Conservation (phyloP, 1,140 invertebrate genomes). For the Ectropis grisescens region DNA sequence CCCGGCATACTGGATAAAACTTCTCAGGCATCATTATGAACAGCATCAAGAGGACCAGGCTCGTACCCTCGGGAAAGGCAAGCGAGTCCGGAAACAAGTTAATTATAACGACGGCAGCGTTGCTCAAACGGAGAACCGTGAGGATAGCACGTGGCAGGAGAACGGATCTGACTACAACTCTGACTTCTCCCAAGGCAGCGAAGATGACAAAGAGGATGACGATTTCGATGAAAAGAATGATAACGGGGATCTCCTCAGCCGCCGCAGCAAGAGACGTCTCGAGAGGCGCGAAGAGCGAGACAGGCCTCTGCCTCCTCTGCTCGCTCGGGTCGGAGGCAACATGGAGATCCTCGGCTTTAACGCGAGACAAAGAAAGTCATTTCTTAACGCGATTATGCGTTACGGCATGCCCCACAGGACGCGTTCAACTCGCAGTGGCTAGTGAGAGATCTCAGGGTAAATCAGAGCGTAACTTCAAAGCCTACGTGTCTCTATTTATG, state of each 20-base stretch:
- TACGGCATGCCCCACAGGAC: constrained; percentile 99
- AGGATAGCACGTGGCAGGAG: constrained; percentile 96
- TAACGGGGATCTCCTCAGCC: constrained; percentile 76
- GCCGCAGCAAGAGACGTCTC: constrained; percentile 82
- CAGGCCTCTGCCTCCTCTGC: constrained; percentile 92
- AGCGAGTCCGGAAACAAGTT: constrained; percentile 93
- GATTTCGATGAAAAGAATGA: constrained; percentile 96
- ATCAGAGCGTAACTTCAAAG: constrained; percentile 98
- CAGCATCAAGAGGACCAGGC: constrained; percentile 99
- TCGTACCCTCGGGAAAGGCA: constrained; percentile 82
- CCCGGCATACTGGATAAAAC: constrained; percentile 99
- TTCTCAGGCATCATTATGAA: constrained; percentile 98
- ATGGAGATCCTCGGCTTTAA: constrained; percentile 99
- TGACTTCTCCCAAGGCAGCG: constrained; percentile 92
- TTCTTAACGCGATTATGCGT: constrained; percentile 99
- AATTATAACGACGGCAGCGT: constrained; percentile 96
- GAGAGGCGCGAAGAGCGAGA: constrained; percentile 92
- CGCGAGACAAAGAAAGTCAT: constrained; percentile 97
- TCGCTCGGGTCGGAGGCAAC: constrained; percentile 97
- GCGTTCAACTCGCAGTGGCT: constrained; percentile 99
- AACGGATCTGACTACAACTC: constrained; percentile 99
- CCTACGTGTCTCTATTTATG: constrained; percentile 99
- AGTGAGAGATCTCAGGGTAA: constrained; percentile 96
- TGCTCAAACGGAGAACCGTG: constrained; percentile 86
- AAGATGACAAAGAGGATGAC: constrained; percentile 95